These are phyloP conservation scores for Lamproptera curius DNA, from an alignment of 2,888 invertebrate species.

Conservation along the genomic window DNA sequence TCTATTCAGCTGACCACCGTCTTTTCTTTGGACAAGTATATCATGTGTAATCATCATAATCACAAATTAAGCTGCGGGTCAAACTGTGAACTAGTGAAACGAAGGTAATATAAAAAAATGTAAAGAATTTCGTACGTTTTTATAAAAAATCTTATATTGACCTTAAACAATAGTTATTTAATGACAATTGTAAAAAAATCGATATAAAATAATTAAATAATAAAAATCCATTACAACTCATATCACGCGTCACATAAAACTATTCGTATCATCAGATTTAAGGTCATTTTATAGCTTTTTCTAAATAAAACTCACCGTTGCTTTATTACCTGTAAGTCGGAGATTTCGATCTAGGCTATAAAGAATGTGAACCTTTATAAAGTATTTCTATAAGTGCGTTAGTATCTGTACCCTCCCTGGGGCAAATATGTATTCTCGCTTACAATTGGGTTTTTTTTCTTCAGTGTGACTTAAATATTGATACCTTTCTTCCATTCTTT, in stretches of 20 bases:
- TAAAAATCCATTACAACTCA: background rate
- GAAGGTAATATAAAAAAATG: too few species aligned
- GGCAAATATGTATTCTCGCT: conserved; percentile 2
- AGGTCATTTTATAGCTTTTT: background rate
- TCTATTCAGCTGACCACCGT: too few species aligned
- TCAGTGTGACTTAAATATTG: background rate
- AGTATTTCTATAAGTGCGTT: conserved; percentile 6
- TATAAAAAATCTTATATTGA: too few species aligned
- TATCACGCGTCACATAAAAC: background rate
- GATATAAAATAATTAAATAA: background rate
- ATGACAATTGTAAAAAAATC: too few species aligned
- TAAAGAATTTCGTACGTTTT: too few species aligned
- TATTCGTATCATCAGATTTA: background rate
- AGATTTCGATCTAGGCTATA: conserved; percentile 4
- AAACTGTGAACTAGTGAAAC: too few species aligned
- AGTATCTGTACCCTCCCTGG: background rate
- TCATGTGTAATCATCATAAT: too few species aligned
- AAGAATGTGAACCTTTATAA: conserved; percentile 4
- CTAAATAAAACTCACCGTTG: conserved; percentile 1
- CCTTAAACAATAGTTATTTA: too few species aligned
- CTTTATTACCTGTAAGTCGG: conserved; percentile 1
- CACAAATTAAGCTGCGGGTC: too few species aligned
- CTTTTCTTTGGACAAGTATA: too few species aligned
- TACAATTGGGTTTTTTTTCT: background rate
- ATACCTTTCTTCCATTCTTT: too few species aligned